Conservation (phyloP, 2,888 invertebrate species). For the Pyrocoelia pectoralis region DNA sequence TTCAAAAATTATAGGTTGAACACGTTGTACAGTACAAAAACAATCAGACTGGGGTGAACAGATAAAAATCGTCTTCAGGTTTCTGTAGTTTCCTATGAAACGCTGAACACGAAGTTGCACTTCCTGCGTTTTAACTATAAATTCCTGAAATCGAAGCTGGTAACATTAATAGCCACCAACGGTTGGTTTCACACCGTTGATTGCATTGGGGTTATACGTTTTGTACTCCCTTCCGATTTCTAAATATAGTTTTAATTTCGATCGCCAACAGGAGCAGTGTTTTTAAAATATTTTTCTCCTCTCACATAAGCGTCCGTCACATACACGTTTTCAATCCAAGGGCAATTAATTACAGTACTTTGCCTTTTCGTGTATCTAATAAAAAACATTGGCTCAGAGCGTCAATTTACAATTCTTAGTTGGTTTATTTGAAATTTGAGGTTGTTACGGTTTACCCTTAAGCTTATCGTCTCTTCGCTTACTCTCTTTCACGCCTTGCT, state of each 20-base stretch:
- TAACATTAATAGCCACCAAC: slow-evolving; percentile 26
- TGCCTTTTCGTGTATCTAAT: slow-evolving; percentile 17
- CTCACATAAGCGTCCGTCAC: no score
- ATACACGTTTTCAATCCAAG: background rate
- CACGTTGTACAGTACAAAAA: no score
- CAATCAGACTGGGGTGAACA: no score
- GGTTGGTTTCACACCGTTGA: slow-evolving; percentile 27
- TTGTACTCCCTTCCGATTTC: background rate
- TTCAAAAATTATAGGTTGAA: no score
- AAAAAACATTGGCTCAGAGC: slow-evolving; percentile 12
- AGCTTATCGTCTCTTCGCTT: slow-evolving; percentile 31
- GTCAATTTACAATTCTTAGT: slow-evolving; percentile 34
- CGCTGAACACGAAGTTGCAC: slow-evolving; percentile 16
- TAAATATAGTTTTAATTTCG: background rate
- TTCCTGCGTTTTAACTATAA: slow-evolving; percentile 20
- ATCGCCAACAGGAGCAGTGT: background rate
- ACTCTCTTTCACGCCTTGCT: slow-evolving; percentile 26
- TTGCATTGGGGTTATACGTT: slow-evolving; percentile 18
- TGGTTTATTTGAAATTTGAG: slow-evolving; percentile 31
- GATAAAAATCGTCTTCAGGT: background rate
- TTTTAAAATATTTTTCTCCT: background rate
- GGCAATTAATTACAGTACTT: slow-evolving; percentile 19
- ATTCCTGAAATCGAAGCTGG: slow-evolving; percentile 27
- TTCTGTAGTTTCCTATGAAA: background rate
- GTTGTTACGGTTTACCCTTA: slow-evolving; percentile 29